These are phyloP conservation scores for Myoxocephalus aenaeus DNA, from an alignment of 2,797 vertebrate species.

Conservation along the genomic window DNA sequence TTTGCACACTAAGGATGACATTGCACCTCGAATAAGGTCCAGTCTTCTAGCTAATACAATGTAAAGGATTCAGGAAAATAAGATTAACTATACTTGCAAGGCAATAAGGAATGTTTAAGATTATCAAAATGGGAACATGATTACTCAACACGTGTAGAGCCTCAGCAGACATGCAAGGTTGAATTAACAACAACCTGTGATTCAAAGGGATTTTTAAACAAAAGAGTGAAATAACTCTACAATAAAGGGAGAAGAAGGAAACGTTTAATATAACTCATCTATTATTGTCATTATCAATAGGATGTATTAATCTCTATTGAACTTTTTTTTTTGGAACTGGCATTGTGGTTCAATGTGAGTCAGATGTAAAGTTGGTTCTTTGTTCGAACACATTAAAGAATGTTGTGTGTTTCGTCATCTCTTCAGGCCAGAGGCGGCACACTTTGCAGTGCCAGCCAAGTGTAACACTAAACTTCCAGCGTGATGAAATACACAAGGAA, in stretches of 20 bases:
- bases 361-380: constrained; percentile 2
- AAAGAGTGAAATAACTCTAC: background rate
- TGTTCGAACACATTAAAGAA: constrained; percentile 12
- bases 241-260: background rate
- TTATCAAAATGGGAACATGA: constrained; percentile 29
- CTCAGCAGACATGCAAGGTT: constrained; percentile 26
- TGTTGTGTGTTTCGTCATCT: constrained; percentile 12
- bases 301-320: background rate
- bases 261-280: background rate
- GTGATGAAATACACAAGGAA: constrained; percentile 14
- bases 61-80: constrained; percentile 56
- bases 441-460: constrained; percentile 37
- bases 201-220: constrained; percentile 7
- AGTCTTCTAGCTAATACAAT: constrained; percentile 17
- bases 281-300: background rate
- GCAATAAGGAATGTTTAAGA: constrained; percentile 66
- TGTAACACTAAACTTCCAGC: constrained; percentile 39
- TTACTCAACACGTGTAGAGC: constrained; percentile 52
- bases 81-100: constrained; percentile 56
- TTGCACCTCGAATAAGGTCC: constrained; percentile 25
- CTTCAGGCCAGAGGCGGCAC: background rate
- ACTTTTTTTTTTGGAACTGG: background rate
- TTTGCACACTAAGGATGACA: constrained; percentile 47
- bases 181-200: constrained; percentile 39
- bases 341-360: constrained; percentile 16